phyloP scores from a whole-genome alignment of 1,140 invertebrate species.

The Octopus sinensis region DNA sequence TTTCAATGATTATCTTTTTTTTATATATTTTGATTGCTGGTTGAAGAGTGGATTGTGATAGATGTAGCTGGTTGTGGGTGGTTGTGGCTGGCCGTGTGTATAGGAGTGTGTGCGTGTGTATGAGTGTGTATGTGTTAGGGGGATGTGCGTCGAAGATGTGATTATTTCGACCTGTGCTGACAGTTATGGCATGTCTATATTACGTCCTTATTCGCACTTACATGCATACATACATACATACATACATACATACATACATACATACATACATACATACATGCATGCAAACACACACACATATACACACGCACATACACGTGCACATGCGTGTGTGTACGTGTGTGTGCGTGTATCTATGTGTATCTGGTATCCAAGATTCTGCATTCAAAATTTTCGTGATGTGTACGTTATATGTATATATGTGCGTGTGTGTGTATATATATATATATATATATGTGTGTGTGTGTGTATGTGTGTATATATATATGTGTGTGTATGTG shows the following conservation, averaged over 20 bases:
- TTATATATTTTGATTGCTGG: too few species aligned
- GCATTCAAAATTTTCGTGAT: too few species aligned
- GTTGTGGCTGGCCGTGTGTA: too few species aligned
- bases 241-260: neutral
- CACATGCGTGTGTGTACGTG: neutral
- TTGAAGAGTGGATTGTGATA: too few species aligned
- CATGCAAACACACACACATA: neutral
- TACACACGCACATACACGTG: neutral
- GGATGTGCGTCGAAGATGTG: constrained; percentile 16
- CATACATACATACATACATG: neutral
- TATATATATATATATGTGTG: neutral
- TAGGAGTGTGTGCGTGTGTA: too few species aligned
- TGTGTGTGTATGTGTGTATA: neutral
- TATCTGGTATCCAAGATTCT: neutral
- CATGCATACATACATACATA: neutral
- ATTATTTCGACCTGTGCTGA: constrained; percentile 16
- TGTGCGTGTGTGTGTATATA: neutral
- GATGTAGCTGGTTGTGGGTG: too few species aligned
- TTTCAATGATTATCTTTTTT: too few species aligned
- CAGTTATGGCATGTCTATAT: too few species aligned
- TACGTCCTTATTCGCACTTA: neutral
- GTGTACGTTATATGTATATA: neutral
- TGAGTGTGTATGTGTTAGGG: too few species aligned
- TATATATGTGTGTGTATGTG: neutral
- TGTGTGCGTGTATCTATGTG: constrained; percentile 22